Conservation (phyloP, 2,797 vertebrate genomes). For the Hippoglossus hippoglossus region DNA sequence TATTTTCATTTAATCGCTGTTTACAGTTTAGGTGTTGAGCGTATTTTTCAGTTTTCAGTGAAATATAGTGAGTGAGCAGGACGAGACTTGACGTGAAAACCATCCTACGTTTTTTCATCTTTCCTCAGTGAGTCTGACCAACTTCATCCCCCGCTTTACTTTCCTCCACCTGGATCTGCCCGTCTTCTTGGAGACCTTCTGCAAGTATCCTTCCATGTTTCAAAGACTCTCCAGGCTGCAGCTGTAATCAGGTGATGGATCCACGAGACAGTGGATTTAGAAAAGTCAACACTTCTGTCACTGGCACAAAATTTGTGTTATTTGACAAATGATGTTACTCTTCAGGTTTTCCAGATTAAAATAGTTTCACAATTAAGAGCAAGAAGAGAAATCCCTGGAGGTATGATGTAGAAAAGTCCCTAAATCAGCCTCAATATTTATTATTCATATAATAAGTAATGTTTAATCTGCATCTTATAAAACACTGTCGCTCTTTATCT, state of each 20-base stretch:
- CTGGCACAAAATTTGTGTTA: no score
- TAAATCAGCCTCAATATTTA: no score
- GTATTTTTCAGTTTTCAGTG: slow-evolving; percentile 1
- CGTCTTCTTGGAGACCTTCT: slow-evolving; percentile 95
- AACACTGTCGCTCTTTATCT: no score
- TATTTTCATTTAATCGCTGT: slow-evolving; percentile 35
- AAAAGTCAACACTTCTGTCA: background rate
- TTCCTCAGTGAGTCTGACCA: slow-evolving; percentile 92
- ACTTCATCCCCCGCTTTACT: slow-evolving; percentile 92
- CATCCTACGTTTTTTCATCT: background rate
- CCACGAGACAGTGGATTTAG: no score
- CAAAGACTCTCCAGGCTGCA: background rate
- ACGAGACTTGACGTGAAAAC: background rate
- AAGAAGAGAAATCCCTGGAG: no score
- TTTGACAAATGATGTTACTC: no score
- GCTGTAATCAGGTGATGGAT: slow-evolving; percentile 4
- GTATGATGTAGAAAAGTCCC: no score
- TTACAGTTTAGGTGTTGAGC: slow-evolving; percentile 28
- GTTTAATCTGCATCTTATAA: no score
- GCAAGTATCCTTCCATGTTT: slow-evolving; percentile 95
- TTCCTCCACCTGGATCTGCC: slow-evolving; percentile 94
- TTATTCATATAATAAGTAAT: no score
- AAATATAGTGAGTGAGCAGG: background rate
- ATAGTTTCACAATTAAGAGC: no score
- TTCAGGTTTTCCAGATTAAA: no score